Percentiles rank a stretch among this genome's conserved stretches.
These are phyloP conservation scores for Acrossocheilus fasciatus DNA, from an alignment of 2,797 vertebrate genomes.

Conservation along the genomic window DNA sequence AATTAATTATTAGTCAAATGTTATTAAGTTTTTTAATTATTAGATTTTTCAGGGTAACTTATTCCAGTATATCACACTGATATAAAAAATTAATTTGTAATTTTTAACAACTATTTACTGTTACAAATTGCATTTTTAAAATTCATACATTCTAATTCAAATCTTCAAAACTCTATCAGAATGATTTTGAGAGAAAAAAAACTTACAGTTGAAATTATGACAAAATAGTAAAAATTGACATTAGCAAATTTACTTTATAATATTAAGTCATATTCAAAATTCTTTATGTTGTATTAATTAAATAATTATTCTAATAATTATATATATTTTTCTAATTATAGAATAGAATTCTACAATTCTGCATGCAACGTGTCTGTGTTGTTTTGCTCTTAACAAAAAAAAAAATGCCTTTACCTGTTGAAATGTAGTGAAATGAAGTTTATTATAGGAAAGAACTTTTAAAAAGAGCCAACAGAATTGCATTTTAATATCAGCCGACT, in stretches of 20 bases:
- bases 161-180: neutral
- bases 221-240: neutral
- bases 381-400: neutral
- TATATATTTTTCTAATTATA: neutral
- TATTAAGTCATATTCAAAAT: neutral
- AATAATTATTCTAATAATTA: neutral
- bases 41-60: neutral
- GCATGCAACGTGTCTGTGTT: neutral
- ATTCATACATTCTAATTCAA: neutral
- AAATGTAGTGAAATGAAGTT: neutral
- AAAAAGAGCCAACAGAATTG: neutral
- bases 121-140: neutral
- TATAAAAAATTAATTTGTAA: neutral
- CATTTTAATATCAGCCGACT: neutral
- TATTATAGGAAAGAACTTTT: neutral
- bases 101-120: neutral
- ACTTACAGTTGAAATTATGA: neutral
- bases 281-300: neutral
- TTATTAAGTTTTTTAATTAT: neutral
- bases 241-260: neutral
- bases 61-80: neutral
- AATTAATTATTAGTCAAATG: neutral
- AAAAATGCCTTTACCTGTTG: neutral
- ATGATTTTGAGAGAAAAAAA: neutral
- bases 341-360: neutral